A percentile compares a stretch with the other conserved stretches of the same genome.
Conservation (phyloP, 2,113 vertebrate genomes). For the Semicossyphus pulcher region DNA sequence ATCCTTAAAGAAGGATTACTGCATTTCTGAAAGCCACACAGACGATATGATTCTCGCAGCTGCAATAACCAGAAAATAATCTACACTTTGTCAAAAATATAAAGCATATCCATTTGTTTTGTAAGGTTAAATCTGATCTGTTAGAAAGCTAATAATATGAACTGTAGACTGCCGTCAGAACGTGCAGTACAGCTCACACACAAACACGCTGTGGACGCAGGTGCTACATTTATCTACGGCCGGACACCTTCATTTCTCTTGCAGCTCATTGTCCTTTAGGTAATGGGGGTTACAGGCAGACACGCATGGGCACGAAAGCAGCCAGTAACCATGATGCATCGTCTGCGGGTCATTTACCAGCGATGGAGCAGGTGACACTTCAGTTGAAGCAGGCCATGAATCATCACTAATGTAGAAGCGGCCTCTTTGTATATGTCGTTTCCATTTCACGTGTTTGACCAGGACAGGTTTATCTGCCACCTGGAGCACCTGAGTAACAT, state of each 20-base stretch:
- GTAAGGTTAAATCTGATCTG: background rate
- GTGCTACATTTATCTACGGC: constrained; percentile 46
- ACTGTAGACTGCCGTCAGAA: background rate
- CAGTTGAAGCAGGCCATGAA: constrained; percentile 48
- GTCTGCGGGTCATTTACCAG: constrained; percentile 39
- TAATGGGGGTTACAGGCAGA: constrained; percentile 64
- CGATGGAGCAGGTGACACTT: constrained; percentile 65
- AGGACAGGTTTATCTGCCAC: constrained; percentile 23
- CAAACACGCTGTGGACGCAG: background rate
- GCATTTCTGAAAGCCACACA: background rate
- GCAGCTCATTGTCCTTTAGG: constrained; percentile 61
- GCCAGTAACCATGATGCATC: constrained; percentile 57
- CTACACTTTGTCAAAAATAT: background rate
- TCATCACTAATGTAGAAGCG: constrained; percentile 56
- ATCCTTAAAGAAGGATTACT: background rate
- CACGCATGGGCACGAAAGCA: constrained; percentile 25
- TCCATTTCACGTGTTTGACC: constrained; percentile 22
- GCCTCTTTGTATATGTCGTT: constrained; percentile 24
- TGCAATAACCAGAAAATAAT: background rate
- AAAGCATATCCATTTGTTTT: background rate
- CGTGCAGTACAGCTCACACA: background rate
- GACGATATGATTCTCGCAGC: constrained; percentile 1
- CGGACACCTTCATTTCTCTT: constrained; percentile 34
- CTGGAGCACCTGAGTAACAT: background rate
- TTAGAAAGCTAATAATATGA: background rate